Evolutionary conservation across 2,888 invertebrate genomes (phyloP).

Genomic region (Herminia tarsipennalis): DNA sequence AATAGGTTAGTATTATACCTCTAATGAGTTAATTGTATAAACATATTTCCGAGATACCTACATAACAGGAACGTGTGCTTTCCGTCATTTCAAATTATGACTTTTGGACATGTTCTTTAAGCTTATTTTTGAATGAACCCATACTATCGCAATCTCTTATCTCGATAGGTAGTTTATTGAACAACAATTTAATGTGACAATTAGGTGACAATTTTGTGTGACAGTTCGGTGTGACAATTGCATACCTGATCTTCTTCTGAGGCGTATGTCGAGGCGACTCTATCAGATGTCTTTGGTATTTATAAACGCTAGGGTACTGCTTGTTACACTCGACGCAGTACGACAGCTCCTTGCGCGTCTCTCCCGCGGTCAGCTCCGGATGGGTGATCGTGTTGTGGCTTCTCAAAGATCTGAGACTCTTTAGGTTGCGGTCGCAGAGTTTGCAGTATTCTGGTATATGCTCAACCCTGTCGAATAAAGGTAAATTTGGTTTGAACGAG

Average conservation of each 20-base stretch:
- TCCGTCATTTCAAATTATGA: too few species aligned
- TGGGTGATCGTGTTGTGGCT: slow-evolving; percentile 46
- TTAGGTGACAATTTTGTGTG: too few species aligned
- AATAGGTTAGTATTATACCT: too few species aligned
- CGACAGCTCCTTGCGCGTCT: slow-evolving; percentile 44
- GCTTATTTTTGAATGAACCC: too few species aligned
- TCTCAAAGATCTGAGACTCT: slow-evolving; percentile 31
- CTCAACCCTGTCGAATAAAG: slow-evolving; percentile 39
- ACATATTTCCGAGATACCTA: too few species aligned
- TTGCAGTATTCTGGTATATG: slow-evolving; percentile 53
- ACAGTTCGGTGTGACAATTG: too few species aligned
- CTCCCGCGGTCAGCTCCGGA: slow-evolving; percentile 22
- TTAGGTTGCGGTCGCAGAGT: slow-evolving; percentile 42
- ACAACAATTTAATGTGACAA: too few species aligned
- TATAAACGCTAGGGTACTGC: slow-evolving; percentile 52
- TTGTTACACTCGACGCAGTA: slow-evolving; percentile 73
- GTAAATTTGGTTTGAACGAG: neutral
- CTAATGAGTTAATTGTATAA: too few species aligned
- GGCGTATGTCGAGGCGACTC: slow-evolving; percentile 56
- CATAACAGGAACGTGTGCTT: too few species aligned
- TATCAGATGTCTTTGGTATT: slow-evolving; percentile 58
- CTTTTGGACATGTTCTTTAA: too few species aligned
- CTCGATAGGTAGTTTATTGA: too few species aligned
- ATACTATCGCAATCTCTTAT: too few species aligned
- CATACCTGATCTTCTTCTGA: slow-evolving; percentile 44